phyloP scores from a whole-genome alignment of 2,797 vertebrate genomes.

The Oreochromis mossambicus region DNA sequence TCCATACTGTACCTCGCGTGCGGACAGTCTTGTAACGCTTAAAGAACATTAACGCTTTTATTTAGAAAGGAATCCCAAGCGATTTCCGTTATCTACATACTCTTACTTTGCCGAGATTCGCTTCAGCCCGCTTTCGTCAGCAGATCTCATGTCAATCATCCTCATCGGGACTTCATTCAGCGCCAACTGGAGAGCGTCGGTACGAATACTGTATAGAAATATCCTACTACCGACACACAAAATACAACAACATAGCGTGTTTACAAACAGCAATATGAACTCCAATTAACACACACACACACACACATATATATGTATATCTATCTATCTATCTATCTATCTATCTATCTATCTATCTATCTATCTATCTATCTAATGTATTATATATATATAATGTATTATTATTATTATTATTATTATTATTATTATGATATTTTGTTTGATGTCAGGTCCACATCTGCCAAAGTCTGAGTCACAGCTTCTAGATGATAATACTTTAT shows the following conservation, averaged over 20 bases:
- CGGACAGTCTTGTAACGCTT: not conserved
- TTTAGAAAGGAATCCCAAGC: not conserved
- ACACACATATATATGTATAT: too few species aligned
- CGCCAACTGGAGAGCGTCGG: slow-evolving; percentile 30
- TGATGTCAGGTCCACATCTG: not conserved
- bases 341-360: not conserved
- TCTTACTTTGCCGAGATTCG: not conserved
- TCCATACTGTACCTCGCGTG: not conserved
- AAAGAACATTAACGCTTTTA: not conserved
- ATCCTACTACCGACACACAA: not conserved
- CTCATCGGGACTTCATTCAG: slow-evolving; percentile 32
- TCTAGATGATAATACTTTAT: not conserved
- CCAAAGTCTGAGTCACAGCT: not conserved
- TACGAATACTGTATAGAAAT: not conserved
- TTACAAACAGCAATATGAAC: not conserved
- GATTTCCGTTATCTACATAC: not conserved
- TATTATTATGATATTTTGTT: not conserved
- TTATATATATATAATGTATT: too few species aligned
- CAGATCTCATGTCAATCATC: slow-evolving; percentile 59
- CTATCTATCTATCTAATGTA: too few species aligned
- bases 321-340: too few species aligned
- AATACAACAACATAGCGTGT: not conserved
- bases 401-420: not conserved
- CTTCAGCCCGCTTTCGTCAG: slow-evolving; percentile 50
- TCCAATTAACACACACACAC: not conserved